Percentiles rank a stretch among this genome's conserved stretches.
phyloP scores from a whole-genome alignment of 2,888 invertebrate genomes.

The Hydrotaea diabolus region DNA sequence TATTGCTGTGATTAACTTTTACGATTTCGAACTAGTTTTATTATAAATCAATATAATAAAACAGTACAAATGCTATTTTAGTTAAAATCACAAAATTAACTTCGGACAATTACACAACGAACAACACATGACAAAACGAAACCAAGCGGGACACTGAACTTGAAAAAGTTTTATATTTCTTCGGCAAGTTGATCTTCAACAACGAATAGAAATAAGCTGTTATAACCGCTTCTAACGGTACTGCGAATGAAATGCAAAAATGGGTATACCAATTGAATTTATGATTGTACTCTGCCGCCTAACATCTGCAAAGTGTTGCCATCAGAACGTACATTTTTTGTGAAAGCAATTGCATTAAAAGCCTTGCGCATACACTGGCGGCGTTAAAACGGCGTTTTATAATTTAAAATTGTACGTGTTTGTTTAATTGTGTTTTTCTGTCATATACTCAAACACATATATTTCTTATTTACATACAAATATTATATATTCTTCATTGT shows the following conservation, averaged over 20 bases:
- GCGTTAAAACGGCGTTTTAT: no score
- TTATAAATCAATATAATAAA: constrained; percentile 51
- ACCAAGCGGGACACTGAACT: constrained; percentile 9
- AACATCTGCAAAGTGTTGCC: no score
- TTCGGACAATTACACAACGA: constrained; percentile 5
- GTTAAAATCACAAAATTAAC: background rate
- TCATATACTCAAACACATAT: no score
- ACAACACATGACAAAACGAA: background rate
- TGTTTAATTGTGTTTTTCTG: no score
- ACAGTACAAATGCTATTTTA: constrained; percentile 39
- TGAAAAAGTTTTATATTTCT: background rate
- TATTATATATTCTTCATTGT: no score
- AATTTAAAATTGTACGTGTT: no score
- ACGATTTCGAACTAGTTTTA: constrained; percentile 33
- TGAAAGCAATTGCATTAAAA: no score
- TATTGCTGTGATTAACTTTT: constrained; percentile 4
- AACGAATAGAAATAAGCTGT: background rate
- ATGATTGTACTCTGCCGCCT: no score
- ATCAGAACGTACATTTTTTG: no score
- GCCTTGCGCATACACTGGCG: no score
- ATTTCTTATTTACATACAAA: no score
- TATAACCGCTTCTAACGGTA: constrained; percentile 43
- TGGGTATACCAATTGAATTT: no score
- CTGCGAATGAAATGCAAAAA: background rate
- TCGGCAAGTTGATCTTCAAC: background rate